These are phyloP conservation scores for Tyto alba DNA, from an alignment of 2,113 vertebrate species.

Conservation along the genomic window DNA sequence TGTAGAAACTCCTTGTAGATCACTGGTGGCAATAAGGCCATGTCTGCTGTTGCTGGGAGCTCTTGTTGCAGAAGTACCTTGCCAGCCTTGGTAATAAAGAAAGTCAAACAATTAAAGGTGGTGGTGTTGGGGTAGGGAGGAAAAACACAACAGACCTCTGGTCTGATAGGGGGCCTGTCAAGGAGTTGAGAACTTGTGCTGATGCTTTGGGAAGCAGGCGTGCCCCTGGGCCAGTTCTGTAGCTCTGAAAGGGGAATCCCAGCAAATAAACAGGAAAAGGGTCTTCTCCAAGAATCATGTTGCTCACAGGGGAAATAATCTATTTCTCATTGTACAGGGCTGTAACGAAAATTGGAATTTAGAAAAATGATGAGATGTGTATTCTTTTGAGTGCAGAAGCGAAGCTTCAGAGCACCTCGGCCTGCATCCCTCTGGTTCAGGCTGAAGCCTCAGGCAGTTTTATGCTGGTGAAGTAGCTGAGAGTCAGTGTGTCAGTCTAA, in stretches of 20 bases:
- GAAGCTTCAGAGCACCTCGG: neutral
- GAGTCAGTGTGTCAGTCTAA: neutral
- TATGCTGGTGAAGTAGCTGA: neutral
- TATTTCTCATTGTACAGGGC: neutral
- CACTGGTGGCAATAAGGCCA: neutral
- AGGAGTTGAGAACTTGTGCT: neutral
- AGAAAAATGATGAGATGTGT: accelerated
- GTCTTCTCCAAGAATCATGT: neutral
- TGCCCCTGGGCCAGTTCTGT: neutral
- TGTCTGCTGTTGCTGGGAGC: neutral
- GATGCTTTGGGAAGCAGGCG: neutral
- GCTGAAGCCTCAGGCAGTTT: neutral
- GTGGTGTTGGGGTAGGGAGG: neutral
- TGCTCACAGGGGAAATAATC: neutral
- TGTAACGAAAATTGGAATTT: neutral
- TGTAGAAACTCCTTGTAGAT: neutral
- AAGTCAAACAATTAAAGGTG: neutral
- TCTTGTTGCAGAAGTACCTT: neutral
- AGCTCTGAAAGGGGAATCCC: neutral
- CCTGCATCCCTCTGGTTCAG: neutral
- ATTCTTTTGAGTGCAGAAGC: neutral
- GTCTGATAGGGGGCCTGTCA: neutral
- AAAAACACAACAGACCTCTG: neutral
- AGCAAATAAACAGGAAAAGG: neutral
- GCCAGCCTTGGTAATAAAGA: neutral